Evolutionary conservation across 1,140 invertebrate genomes (phyloP).

Genomic region (Camponotus vicinus): DNA sequence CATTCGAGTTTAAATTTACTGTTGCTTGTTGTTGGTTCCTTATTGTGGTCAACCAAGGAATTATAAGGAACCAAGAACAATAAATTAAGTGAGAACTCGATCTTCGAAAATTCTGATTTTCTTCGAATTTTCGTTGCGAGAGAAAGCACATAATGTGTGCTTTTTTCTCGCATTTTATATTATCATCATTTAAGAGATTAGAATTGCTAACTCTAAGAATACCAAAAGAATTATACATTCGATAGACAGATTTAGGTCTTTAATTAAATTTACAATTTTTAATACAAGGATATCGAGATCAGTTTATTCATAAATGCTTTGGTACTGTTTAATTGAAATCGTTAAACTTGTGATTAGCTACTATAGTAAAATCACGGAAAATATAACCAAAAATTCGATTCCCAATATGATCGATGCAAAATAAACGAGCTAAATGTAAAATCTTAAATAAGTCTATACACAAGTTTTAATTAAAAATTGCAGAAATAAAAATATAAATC

Average conservation of each 20-base stretch:
- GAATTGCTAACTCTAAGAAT: too few relatives aligned
- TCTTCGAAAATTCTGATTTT: neutral
- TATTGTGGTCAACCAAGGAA: too few relatives aligned
- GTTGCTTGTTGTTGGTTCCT: slow-evolving; percentile 9
- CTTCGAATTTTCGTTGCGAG: neutral
- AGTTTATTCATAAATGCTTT: too few relatives aligned
- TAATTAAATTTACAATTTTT: too few relatives aligned
- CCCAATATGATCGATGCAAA: neutral
- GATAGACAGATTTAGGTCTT: too few relatives aligned
- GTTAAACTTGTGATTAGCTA: neutral
- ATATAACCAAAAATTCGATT: neutral
- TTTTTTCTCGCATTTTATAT: too few relatives aligned
- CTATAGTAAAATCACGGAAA: neutral
- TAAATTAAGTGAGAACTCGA: neutral
- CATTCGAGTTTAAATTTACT: slow-evolving; percentile 63
- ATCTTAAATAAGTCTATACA: too few relatives aligned
- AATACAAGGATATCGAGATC: too few relatives aligned
- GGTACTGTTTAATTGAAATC: too few relatives aligned
- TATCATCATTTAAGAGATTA: too few relatives aligned
- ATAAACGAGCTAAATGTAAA: neutral
- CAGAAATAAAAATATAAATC: neutral
- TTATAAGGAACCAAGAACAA: neutral
- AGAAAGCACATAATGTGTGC: too few relatives aligned
- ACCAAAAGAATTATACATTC: too few relatives aligned
- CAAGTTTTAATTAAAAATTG: neutral